Evolutionary conservation across 2,113 vertebrate genomes (phyloP).

Genomic region (Asarcornis scutulata): DNA sequence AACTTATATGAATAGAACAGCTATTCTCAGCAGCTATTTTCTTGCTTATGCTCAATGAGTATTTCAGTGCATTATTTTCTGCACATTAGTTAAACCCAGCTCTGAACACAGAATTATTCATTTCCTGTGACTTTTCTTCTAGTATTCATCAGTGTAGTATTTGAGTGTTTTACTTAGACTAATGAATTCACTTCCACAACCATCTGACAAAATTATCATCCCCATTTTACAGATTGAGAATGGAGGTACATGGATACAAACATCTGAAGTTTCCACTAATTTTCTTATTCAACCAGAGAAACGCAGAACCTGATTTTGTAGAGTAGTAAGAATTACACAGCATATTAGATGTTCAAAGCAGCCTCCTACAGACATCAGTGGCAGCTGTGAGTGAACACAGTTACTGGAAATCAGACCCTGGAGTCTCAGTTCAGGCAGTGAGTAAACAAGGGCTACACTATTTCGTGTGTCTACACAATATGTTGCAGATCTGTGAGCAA

Average conservation of each 20-base stretch:
- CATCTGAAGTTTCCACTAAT: slow-evolving; percentile 37
- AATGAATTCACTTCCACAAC: slow-evolving; percentile 46
- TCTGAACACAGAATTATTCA: slow-evolving; percentile 24
- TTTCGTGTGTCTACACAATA: background rate
- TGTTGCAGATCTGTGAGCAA: background rate
- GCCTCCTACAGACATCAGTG: background rate
- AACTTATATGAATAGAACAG: too few species aligned
- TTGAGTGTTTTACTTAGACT: slow-evolving; percentile 28
- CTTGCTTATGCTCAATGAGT: background rate
- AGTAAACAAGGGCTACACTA: background rate
- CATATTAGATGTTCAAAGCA: slow-evolving; percentile 46
- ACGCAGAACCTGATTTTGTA: slow-evolving; percentile 28
- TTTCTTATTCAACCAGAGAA: slow-evolving; percentile 51
- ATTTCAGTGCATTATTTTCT: background rate
- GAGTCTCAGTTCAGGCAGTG: background rate
- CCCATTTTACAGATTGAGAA: slow-evolving; percentile 19
- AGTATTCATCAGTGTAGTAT: background rate
- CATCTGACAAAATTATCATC: slow-evolving; percentile 48
- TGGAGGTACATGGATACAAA: slow-evolving; percentile 22
- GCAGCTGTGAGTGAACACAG: slow-evolving; percentile 16
- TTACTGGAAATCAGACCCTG: slow-evolving; percentile 35
- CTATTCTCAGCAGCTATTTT: slow-evolving; percentile 29
- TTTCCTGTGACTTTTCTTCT: slow-evolving; percentile 38
- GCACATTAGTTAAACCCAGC: background rate
- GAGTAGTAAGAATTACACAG: slow-evolving; percentile 29